phyloP scores from a whole-genome alignment of 2,888 invertebrate species.

The Camptogramma bilineatum region DNA sequence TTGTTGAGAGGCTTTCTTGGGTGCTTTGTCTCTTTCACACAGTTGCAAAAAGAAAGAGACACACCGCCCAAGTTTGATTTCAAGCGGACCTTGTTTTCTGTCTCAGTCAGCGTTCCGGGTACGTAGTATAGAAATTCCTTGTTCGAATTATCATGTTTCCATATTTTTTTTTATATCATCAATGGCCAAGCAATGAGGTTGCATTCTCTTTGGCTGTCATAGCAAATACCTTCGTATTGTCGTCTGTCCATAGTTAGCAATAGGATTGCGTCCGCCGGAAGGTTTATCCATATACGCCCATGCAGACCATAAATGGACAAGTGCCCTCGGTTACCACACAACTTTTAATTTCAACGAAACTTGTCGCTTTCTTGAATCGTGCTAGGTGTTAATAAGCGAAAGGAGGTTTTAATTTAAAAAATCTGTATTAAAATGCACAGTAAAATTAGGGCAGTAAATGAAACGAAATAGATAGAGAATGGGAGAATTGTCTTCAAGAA shows the following conservation, averaged over 20 bases:
- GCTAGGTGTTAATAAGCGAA: conserved; percentile 23
- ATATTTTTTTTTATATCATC: no score
- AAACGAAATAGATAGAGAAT: neutral
- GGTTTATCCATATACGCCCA: conserved; percentile 40
- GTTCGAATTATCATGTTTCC: no score
- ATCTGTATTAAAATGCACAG: no score
- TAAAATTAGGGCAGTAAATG: neutral
- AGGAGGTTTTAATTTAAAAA: neutral
- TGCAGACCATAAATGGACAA: conserved; percentile 36
- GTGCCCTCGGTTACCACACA: conserved; percentile 38
- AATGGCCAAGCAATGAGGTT: conserved; percentile 10
- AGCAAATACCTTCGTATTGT: conserved; percentile 30
- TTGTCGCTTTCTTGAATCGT: conserved; percentile 33
- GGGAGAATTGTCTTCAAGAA: neutral
- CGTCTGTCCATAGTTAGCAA: conserved; percentile 33
- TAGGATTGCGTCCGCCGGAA: conserved; percentile 43
- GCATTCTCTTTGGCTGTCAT: conserved; percentile 11
- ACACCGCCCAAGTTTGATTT: no score
- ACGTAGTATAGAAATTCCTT: no score
- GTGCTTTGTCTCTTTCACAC: no score
- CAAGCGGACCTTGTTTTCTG: no score
- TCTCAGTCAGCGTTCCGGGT: no score
- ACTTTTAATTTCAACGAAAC: conserved; percentile 40
- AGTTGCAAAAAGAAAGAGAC: neutral
- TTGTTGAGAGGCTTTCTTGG: no score